Percentiles rank a stretch among this genome's conserved stretches.
Evolutionary conservation across 2,888 invertebrate genomes (phyloP).

Genomic region (Apomyelois bistriatella): DNA sequence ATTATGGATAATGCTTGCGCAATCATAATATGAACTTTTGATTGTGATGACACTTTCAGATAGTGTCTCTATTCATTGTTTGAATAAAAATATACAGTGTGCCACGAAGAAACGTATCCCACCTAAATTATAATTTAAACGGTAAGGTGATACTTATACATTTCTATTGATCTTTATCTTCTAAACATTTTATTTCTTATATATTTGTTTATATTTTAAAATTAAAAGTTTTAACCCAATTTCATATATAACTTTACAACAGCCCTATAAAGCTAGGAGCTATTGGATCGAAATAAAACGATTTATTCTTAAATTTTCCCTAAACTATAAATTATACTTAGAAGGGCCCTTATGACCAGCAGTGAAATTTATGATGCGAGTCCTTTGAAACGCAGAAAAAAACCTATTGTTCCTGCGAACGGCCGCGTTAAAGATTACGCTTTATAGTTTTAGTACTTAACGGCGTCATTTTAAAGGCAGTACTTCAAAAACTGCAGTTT

Average conservation of each 20-base stretch:
- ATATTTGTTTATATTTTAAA: too few relatives aligned
- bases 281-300: neutral
- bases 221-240: too few relatives aligned
- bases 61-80: too few relatives aligned
- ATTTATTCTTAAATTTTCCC: conserved; percentile 21
- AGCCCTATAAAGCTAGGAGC: neutral
- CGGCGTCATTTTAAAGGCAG: conserved; percentile 8
- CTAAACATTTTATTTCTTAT: too few relatives aligned
- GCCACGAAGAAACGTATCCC: too few relatives aligned
- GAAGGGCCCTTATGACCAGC: conserved; percentile 24
- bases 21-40: too few relatives aligned
- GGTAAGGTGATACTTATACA: too few relatives aligned
- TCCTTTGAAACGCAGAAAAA: conserved; percentile 19
- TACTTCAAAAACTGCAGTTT: conserved; percentile 5
- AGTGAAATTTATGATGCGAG: conserved; percentile 23
- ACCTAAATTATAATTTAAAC: too few relatives aligned
- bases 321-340: conserved; percentile 35
- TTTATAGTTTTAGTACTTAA: conserved; percentile 21
- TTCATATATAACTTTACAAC: neutral
- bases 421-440: conserved; percentile 33
- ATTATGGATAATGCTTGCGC: too few relatives aligned
- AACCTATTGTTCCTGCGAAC: conserved; percentile 22
- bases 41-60: too few relatives aligned
- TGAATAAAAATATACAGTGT: too few relatives aligned
- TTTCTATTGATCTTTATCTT: too few relatives aligned